These are phyloP conservation scores for Scomber scombrus DNA, from an alignment of 2,113 vertebrate species.

Conservation along the genomic window DNA sequence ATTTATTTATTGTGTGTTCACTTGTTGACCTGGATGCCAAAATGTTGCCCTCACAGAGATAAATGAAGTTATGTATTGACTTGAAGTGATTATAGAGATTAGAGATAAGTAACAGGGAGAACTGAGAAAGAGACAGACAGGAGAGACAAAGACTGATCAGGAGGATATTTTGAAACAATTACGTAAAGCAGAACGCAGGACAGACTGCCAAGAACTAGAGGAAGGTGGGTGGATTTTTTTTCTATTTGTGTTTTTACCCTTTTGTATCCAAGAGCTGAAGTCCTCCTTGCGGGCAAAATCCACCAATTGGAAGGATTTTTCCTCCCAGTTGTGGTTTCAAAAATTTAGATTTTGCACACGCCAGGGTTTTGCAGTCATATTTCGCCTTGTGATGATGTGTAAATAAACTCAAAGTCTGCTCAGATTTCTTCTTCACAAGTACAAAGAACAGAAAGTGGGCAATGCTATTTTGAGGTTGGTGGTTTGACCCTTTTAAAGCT, in stretches of 20 bases:
- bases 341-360: background rate
- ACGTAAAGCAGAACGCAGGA: constrained; percentile 10
- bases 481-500: constrained; percentile 58
- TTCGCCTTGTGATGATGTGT: background rate
- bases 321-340: background rate
- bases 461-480: constrained; percentile 42
- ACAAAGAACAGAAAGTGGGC: constrained; percentile 20
- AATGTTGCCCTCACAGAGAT: background rate
- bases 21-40: background rate
- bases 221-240: constrained; percentile 11
- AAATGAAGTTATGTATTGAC: background rate
- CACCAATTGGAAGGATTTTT: background rate
- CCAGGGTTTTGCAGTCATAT: background rate
- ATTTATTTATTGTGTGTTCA: background rate
- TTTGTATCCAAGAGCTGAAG: background rate
- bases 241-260: constrained; percentile 12
- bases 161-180: constrained; percentile 4
- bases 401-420: constrained; percentile 10
- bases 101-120: background rate
- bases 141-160: background rate
- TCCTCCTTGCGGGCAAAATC: background rate
- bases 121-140: background rate
- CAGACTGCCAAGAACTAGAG: constrained; percentile 4
- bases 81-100: background rate
- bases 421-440: background rate